Evolutionary conservation across 2,888 invertebrate species (phyloP), one percentile per base, ranked within the genome.

Genomic region (Orthosia gracilis): DNA sequence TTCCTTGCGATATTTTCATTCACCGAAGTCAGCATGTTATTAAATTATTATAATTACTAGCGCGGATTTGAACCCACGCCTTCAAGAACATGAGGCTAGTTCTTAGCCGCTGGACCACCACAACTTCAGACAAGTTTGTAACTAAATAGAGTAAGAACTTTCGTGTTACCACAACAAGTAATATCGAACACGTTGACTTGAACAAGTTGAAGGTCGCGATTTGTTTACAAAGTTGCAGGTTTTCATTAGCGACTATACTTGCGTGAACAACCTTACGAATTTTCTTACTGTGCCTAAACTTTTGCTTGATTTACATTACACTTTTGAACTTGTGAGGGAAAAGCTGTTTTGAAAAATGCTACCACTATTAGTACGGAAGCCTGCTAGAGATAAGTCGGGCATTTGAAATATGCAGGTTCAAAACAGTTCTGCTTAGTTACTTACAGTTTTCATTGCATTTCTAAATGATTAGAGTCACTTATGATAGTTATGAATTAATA

Each of bases 201-300:
- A 45, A 69, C 5, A 23, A 62, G 31, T 26, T 64, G 64, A 68
- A 68, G 68, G 50, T 52, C 50, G n/a, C 47, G 40, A 57, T 52
- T 57, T 66, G 47, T 40, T 72, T 21, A 49, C 52, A n/a, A 52
- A 31, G 17, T 61, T 23, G 61, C 54, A 13, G n/a, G n/a, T n/a
- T n/a, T n/a, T n/a, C n/a, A n/a, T n/a, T n/a, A n/a, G n/a, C n/a
- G n/a, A 54, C 21, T 21, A 5, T 45, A 45, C 23, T 40, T 58
- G 17, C 50, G 58, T 45, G 45, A 52, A 69, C 50, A 40, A 15
- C 26, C 17, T 52, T 47, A 47, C 31, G 47, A 52, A 58, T 13
- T 63, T 63, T 40, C 23, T 63, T 31, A 31, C 31, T 31, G 49
- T 21, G 23, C 23, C 26, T 17, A 61, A 70, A 50, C 40, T 49